Evolutionary conservation across 2,797 vertebrate species (phyloP).

Genomic region (Sebastes elongatus): DNA sequence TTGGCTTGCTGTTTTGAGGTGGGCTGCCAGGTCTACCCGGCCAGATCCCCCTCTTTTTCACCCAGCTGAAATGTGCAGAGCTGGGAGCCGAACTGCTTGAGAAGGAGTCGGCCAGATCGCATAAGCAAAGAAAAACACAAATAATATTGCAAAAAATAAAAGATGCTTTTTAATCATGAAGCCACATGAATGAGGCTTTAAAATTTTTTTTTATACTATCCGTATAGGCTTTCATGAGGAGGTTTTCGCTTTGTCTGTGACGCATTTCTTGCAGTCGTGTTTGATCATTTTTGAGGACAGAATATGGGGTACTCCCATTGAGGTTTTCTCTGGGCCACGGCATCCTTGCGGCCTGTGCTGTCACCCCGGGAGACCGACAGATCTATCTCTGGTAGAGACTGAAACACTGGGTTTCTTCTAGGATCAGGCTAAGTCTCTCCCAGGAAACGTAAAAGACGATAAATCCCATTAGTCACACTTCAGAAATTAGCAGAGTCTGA

Average conservation of each 20-base stretch:
- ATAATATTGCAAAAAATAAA: background rate
- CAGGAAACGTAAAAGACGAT: constrained; percentile 51
- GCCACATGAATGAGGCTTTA: background rate
- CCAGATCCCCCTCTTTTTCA: constrained; percentile 65
- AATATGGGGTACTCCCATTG: constrained; percentile 60
- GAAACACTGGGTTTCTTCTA: constrained; percentile 38
- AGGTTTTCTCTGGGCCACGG: constrained; percentile 53
- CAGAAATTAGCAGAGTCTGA: constrained; percentile 54
- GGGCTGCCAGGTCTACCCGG: constrained; percentile 63
- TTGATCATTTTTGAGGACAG: constrained; percentile 62
- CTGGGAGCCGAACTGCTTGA: constrained; percentile 40
- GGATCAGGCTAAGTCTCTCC: constrained; percentile 51
- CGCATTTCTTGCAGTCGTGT: constrained; percentile 26
- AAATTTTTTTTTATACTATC: fast-evolving
- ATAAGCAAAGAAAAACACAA: constrained; percentile 14
- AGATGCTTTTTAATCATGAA: constrained; percentile 4
- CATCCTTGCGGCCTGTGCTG: constrained; percentile 38
- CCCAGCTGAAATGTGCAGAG: constrained; percentile 39
- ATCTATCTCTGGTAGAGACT: constrained; percentile 56
- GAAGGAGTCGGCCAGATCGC: constrained; percentile 15
- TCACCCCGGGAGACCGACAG: constrained; percentile 44
- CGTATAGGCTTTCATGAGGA: background rate
- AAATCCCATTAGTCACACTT: constrained; percentile 69
- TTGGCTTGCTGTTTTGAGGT: constrained; percentile 68
- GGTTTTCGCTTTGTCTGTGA: constrained; percentile 18